A percentile compares a stretch with the other conserved stretches of the same genome.
These are phyloP conservation scores for Pristionchus arcanus DNA, from an alignment of 2,888 invertebrate genomes.

Conservation along the genomic window DNA sequence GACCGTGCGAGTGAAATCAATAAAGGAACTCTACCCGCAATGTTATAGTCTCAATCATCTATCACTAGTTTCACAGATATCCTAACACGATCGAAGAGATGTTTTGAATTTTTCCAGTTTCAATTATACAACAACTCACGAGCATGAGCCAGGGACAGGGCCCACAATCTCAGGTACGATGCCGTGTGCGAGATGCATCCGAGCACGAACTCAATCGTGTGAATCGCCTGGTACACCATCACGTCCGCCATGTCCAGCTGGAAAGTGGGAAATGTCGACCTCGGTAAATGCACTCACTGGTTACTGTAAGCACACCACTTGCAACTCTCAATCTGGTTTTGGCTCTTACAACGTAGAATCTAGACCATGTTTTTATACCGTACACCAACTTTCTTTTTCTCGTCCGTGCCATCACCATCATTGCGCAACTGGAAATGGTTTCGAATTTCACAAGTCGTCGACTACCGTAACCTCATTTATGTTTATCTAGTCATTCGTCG, in stretches of 20 bases:
- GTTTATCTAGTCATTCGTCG: not conserved
- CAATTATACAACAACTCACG: constrained; percentile 66
- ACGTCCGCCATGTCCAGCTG: constrained; percentile 77
- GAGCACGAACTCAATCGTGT: constrained; percentile 79
- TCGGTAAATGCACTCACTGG: too few species aligned
- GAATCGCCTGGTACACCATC: constrained; percentile 79
- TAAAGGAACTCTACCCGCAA: too few species aligned
- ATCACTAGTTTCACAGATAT: too few species aligned
- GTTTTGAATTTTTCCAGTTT: too few species aligned
- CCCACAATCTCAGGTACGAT: constrained; percentile 79
- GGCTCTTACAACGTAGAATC: too few species aligned
- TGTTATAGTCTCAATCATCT: too few species aligned
- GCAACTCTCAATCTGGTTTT: not conserved
- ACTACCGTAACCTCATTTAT: not conserved
- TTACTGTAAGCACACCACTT: not conserved
- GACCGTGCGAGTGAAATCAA: too few species aligned
- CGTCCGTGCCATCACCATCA: not conserved
- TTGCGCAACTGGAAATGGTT: too few species aligned
- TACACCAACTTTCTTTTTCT: not conserved
- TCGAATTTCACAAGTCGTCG: not conserved
- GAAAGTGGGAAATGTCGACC: not conserved
- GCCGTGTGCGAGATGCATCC: constrained; percentile 80
- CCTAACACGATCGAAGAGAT: too few species aligned
- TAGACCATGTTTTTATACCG: too few species aligned
- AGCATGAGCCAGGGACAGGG: constrained; percentile 79